phyloP scores from a whole-genome alignment of 2,113 vertebrate species.

The Elgaria multicarinata region DNA sequence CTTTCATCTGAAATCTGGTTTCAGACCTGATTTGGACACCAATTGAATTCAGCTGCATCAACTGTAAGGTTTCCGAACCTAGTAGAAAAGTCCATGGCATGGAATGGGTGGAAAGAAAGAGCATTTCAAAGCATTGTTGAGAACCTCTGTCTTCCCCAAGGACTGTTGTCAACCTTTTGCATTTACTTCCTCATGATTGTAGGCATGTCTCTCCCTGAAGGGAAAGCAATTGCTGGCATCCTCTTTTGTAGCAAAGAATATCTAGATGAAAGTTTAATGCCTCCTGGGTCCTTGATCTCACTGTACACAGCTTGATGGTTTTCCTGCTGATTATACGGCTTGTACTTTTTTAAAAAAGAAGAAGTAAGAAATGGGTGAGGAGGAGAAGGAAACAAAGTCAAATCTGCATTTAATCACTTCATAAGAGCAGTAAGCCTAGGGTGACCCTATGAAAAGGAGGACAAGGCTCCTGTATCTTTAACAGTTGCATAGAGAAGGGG shows the following conservation, averaged over 20 bases:
- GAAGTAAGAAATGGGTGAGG: no score
- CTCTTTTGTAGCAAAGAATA: background rate
- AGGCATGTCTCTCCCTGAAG: background rate
- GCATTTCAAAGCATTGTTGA: background rate
- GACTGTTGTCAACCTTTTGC: fast-evolving
- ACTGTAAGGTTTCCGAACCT: background rate
- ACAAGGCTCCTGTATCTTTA: no score
- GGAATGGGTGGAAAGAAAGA: background rate
- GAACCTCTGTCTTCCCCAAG: background rate
- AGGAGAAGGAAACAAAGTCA: no score
- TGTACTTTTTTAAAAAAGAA: background rate
- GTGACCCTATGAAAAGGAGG: no score
- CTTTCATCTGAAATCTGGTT: background rate
- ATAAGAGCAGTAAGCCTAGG: background rate
- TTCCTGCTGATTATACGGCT: background rate
- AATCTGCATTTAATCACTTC: background rate
- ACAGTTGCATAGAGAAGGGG: no score
- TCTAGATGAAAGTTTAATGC: background rate
- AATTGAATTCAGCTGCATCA: background rate
- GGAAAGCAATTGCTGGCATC: background rate
- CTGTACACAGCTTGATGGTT: background rate
- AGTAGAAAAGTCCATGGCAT: background rate
- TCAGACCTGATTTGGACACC: background rate
- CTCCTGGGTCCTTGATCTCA: background rate
- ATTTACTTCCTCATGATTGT: background rate